These are phyloP conservation scores for Ancistrus triradiatus DNA, from an alignment of 2,113 vertebrate genomes.

Conservation along the genomic window DNA sequence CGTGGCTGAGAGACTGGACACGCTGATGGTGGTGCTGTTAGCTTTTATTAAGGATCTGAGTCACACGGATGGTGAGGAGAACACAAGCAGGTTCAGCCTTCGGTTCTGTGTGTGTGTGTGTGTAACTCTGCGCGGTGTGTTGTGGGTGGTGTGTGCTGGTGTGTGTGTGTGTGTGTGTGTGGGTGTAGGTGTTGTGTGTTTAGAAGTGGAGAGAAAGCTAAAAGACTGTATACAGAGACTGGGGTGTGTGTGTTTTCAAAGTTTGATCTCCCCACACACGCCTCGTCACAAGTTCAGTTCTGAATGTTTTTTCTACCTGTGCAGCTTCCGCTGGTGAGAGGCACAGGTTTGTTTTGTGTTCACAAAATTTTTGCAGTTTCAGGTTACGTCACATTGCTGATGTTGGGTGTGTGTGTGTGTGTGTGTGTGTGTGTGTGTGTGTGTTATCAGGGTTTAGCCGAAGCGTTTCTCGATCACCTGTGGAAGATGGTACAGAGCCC, in stretches of 20 bases:
- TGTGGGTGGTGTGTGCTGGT: constrained; percentile 56
- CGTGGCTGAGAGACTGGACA: constrained; percentile 82
- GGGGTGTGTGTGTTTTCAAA: constrained; percentile 87
- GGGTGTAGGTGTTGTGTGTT: background rate
- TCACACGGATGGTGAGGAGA: constrained; percentile 74
- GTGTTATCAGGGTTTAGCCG: constrained; percentile 76
- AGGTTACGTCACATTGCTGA: too few relatives aligned
- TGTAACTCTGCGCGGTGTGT: constrained; percentile 60
- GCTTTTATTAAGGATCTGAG: constrained; percentile 85
- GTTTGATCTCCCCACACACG: constrained; percentile 90
- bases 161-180: background rate
- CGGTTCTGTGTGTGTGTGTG: background rate
- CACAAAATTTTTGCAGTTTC: too few relatives aligned
- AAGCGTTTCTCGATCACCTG: constrained; percentile 93
- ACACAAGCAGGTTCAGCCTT: too few relatives aligned
- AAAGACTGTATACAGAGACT: constrained; percentile 85
- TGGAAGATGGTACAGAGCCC: constrained; percentile 89
- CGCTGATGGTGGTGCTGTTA: constrained; percentile 79
- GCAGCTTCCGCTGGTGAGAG: constrained; percentile 94
- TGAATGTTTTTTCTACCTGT: constrained; percentile 90
- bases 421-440: background rate
- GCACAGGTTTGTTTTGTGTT: too few relatives aligned
- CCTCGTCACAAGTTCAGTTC: constrained; percentile 89
- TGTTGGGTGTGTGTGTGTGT: background rate
- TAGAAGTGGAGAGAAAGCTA: constrained; percentile 75